Evolutionary conservation across 1,140 invertebrate species (phyloP), one percentile per base, ranked within the genome.

Genomic region (Pogonognathellus flavescens): DNA sequence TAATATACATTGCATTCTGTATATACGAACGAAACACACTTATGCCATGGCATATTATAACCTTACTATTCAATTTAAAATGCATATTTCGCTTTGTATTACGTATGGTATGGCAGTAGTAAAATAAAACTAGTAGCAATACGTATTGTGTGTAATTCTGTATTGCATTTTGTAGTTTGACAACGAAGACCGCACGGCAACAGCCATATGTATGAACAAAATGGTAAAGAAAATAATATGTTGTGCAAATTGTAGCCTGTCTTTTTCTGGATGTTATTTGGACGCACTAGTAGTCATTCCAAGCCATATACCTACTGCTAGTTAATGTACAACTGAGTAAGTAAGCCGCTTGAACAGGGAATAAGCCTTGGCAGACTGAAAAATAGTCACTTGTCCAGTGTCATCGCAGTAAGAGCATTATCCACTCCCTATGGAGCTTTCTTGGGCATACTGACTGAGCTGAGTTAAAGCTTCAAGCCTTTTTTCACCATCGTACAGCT

Each of bases 161-260:
- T 6, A 41, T 41, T 41, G 31, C 6, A 41, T 41, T 41, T 41
- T 41, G 31, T 6, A 41, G 31, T 6, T 41, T 41, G 62, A 25
- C 62, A 66, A 66, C 20, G 62, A 66, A 31, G 22, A 66, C 22
- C 62, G 62, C 62, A 66, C 14, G 62, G 62, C 59, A 66, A 66
- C 31, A 66, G 62, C 22, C 22, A 66, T 3, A 1, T 22, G 0
- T 22, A 66, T 9, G 11, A 66, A 25, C 10, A 4, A 66, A 66
- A 14, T 66, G 13, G 8, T 41, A 41, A 41, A 41, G 31, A 41
- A 41, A 41, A 41, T 41, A 41, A 41, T 41, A 41, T 6, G 6
- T 1, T 41, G 31, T 41, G 14, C 62, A 55, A 55, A 55, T 55
- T 55, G 53, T 55, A 14, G 11, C 11, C 16, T 55, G 11, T 41